Evolutionary conservation across 2,888 invertebrate species (phyloP), one percentile per base, ranked within the genome.

Genomic region (Oligia strigilis): DNA sequence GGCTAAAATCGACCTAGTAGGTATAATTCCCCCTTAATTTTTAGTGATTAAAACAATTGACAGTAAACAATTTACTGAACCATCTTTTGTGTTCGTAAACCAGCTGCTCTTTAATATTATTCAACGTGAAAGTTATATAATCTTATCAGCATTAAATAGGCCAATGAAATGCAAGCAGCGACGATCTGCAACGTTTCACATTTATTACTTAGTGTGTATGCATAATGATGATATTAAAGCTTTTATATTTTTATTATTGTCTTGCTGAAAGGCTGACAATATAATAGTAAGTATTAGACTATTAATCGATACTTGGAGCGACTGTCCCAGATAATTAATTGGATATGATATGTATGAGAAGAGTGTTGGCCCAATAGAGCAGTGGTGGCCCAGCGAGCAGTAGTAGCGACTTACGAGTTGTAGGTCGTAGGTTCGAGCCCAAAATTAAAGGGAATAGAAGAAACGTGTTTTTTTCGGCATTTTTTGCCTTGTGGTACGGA

Each of bases 171-270:
- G 55, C 81, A 71, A 81, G 2, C 55, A 36, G 46, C 17, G 55
- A 62, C n/a, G 4, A 81, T n/a, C 19, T 36, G 36, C 52, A 46
- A 40, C n/a, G 80, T 55, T 55, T 17, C 55, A 46, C 36, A 55
- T 79, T 81, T 81, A 64, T 46, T 8, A 43, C 72, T 19, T 8
- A 72, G 64, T 65, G 55, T 40, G 55, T n/a, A 46, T 72, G 46
- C 40, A 81, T 73, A 79, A 65, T 81, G n/a, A 11, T 19, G 43
- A 14, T 23, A 70, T 70, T 36, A 49, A 78, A 80, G 23, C 9
- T 36, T 49, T 49, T 58, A 19, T 75, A 19, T 5, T 19, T 60
- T 17, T 60, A 49, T 19, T 75, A 19, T 13, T 46, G 36, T 60
- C 46, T 73, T 19, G 23, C 75, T 29, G 52, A 75, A 75, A 43